Evolutionary conservation across 2,113 vertebrate species (phyloP).

Genomic region (Amazona guildingii): DNA sequence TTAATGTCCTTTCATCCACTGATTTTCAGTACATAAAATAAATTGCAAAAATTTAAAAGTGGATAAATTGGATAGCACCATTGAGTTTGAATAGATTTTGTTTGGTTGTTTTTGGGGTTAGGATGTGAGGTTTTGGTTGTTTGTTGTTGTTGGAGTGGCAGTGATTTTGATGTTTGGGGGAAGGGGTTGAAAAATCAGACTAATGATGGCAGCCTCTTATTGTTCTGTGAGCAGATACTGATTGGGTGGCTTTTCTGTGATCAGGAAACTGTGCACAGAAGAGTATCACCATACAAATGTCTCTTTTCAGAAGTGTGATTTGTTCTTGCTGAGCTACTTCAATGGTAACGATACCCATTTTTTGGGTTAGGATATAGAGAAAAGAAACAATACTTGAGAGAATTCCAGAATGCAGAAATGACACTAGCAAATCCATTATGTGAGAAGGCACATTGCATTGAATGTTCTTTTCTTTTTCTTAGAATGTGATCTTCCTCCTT

Average conservation of each 20-base stretch:
- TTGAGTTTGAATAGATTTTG: not conserved
- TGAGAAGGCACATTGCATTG: not conserved
- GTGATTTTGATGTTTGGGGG: not conserved
- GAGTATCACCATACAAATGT: not conserved
- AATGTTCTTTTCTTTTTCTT: not conserved
- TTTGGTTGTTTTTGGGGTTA: rapidly evolving
- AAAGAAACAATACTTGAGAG: not conserved
- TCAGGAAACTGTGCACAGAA: not conserved
- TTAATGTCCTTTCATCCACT: not conserved
- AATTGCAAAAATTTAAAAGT: not conserved
- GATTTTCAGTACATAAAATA: not conserved
- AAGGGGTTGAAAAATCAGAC: not conserved
- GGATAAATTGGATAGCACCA: not conserved
- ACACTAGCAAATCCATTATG: not conserved
- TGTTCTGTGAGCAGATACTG: not conserved
- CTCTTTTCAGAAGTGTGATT: not conserved
- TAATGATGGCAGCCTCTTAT: not conserved
- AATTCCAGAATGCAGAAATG: not conserved
- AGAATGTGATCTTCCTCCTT: not conserved
- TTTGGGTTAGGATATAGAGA: not conserved
- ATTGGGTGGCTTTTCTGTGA: not conserved
- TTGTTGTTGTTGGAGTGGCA: not conserved
- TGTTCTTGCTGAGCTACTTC: not conserved
- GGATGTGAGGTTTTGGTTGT: not conserved
- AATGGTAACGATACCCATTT: not conserved